Evolutionary conservation across 2,888 invertebrate species (phyloP), one percentile per base, ranked within the genome.

Genomic region (Cephus pygmeus): DNA sequence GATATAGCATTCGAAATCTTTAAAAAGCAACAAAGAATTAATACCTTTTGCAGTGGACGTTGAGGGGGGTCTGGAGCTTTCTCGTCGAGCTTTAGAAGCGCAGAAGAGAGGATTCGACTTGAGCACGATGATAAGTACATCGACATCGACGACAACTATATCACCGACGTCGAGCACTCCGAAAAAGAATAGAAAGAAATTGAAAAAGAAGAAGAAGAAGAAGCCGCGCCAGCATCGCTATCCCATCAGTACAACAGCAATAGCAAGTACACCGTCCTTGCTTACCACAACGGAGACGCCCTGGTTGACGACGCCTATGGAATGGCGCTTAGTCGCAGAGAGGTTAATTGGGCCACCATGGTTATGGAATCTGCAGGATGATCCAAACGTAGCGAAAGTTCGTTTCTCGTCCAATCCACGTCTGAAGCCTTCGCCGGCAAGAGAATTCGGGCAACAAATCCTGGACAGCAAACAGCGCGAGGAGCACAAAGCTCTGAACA

Each of bases 281-380:
- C 79, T 83, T 23, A 77, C 81, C 30, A 87, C 84, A n/a, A 84
- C 85, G 0, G 82, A 81, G n/a, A 75, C 84, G 6, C 79, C 83
- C 9, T 83, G 83, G 83, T 80, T 80, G 31, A 81, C 82, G 69
- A 83, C 85, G n/a, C 82, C 84, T 1, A 82, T 84, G 6, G 86
- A 86, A 34, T 89, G 89, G 89, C 85, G 87, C 31, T 80, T 88
- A 34, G 85, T 88, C 11, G 87, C 88, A 1, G 88, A 89, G 56
- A 81, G 85, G 68, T 76, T 89, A 15, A 87, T 88, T 40, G 83
- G 81, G 0, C 82, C 84, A 1, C 81, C 83, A 1, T 87, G 87
- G 88, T 77, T 82, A 23, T 81, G 82, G 23, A 81, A 85, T 34
- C 36, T 76, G 1, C 76, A 74, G 6, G 76, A 78, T 12, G 76